Conservation (phyloP, 2,113 vertebrate species). For the Oryzias javanicus region DNA sequence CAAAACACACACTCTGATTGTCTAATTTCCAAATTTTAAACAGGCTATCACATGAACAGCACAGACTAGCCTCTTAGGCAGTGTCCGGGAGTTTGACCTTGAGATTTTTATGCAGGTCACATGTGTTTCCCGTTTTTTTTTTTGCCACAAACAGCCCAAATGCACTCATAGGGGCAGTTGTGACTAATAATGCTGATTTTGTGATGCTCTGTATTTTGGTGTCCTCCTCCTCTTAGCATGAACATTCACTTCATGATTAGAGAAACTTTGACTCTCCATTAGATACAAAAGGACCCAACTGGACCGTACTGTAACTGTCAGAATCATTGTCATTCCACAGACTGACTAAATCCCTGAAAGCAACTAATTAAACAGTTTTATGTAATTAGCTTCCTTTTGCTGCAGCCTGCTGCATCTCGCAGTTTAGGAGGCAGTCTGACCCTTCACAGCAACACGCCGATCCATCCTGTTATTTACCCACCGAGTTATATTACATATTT, state of each 20-base stretch:
- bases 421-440: slow-evolving; percentile 3
- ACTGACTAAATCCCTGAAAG: slow-evolving; percentile 4
- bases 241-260: slow-evolving; percentile 2
- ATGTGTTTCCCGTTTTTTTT: too few relatives aligned
- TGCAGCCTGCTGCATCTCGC: slow-evolving; percentile 4
- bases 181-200: too few relatives aligned
- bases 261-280: neutral
- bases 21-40: too few relatives aligned
- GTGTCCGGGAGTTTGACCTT: too few relatives aligned
- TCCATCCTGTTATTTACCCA: neutral
- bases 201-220: too few relatives aligned
- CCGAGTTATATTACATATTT: slow-evolving; percentile 5
- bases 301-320: neutral
- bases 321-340: neutral
- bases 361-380: slow-evolving; percentile 5
- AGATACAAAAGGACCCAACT: neutral
- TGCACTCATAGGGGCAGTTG: too few relatives aligned
- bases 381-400: slow-evolving; percentile 5
- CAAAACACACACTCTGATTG: too few relatives aligned
- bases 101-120: too few relatives aligned
- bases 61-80: too few relatives aligned
- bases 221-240: neutral
- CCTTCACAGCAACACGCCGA: slow-evolving; percentile 11
- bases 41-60: too few relatives aligned
- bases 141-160: too few relatives aligned